phyloP scores from a whole-genome alignment of 2,888 invertebrate genomes.

The Lepetodrilus schrolli region DNA sequence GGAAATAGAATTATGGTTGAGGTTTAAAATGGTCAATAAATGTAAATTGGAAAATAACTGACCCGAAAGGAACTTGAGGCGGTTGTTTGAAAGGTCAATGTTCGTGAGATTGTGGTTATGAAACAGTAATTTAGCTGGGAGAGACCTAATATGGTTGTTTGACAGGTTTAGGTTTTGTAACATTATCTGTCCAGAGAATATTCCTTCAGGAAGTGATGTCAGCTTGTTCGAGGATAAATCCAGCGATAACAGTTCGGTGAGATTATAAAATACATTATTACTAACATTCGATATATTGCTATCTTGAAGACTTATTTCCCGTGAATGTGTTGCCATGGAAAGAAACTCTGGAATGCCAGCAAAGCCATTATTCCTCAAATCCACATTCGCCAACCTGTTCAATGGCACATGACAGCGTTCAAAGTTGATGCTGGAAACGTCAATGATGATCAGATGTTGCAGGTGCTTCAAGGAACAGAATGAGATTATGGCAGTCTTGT shows the following conservation, averaged over 20 bases:
- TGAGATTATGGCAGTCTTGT: too few species aligned
- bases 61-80: constrained; percentile 24
- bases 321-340: neutral
- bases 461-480: too few species aligned
- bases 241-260: constrained; percentile 23
- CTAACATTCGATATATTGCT: neutral
- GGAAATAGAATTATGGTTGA: constrained; percentile 28
- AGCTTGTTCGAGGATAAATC: constrained; percentile 37
- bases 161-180: constrained; percentile 30
- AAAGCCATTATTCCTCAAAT: constrained; percentile 7
- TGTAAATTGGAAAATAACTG: constrained; percentile 18
- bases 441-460: too few species aligned
- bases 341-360: neutral
- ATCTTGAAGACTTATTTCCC: neutral
- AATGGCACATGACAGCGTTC: too few species aligned
- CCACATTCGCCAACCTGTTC: neutral
- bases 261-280: neutral
- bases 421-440: too few species aligned
- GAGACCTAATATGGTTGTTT: constrained; percentile 26
- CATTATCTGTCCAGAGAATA: constrained; percentile 20
- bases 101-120: constrained; percentile 8
- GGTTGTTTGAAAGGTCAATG: constrained; percentile 35
- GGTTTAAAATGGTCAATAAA: constrained; percentile 22
- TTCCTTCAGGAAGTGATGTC: constrained; percentile 28
- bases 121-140: constrained; percentile 24